Base-by-base conservation (phyloP, 2,797 vertebrate genomes). In the Pelobates cultripes region DNA sequence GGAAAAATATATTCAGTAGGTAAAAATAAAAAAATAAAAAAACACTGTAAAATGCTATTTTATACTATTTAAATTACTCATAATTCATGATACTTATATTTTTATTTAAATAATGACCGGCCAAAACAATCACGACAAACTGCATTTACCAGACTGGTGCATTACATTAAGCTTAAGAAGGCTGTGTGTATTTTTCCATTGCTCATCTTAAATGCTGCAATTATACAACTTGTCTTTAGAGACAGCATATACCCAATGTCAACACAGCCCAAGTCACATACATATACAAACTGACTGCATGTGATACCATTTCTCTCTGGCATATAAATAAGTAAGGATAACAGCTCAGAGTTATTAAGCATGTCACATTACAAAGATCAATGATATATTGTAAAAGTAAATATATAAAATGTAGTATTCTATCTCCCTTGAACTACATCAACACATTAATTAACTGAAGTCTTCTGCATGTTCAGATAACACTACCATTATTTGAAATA, bases 281-380 rank as follows among this genome's bases (percentile, higher is more conserved):
- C 12, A 60, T 4, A 12, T 60, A 60, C 28, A 28, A 14, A 10
- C 57, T 60, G 12, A 14, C 10, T n/a, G 15, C 10, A 60, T 60
- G 57, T 2, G 15, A 60, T 60, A 60, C 57, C 12, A 60, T 60
- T 17, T 12, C 7, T 4, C 15, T 13, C 10, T 60, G 14, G 12
- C 12, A 60, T 13, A 60, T 60, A 60, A 60, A 60, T 60, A 60
- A 60, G 57, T 10, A 13, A 60, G 7, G 15, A 15, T 60, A 14
- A 4, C 57, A 60, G 57, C 57, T 60, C 57, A 60, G 57, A 60
- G 10, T 60, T 60, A 60, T 60, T 60, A 60, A 14, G 57, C 14
- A 60, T 60, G 57, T 60, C 57, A 60, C 57, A 60, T 60, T 60
- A 60, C 15, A 60, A 14, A 60, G 57, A 60, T 60, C 57, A 60